Percentiles rank a stretch among this genome's conserved stretches.
Evolutionary conservation across 1,140 invertebrate species (phyloP).

Genomic region (Magallana angulata): DNA sequence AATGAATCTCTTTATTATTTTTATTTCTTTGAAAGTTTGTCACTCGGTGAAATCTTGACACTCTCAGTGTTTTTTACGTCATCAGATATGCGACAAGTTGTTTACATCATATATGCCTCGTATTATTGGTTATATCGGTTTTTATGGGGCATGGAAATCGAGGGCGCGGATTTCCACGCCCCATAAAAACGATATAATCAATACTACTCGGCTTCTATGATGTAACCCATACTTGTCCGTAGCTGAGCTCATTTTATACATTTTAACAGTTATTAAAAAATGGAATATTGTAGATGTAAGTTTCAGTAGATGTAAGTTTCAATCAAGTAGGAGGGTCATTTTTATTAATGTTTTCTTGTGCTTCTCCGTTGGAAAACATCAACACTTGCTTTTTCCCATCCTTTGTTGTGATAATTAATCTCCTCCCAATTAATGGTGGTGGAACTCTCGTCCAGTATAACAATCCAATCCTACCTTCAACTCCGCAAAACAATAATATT

Average conservation of each 20-base stretch:
- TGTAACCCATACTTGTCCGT: not conserved
- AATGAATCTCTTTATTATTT: too few species aligned
- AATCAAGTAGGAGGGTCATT: not conserved
- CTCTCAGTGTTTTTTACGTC: too few species aligned
- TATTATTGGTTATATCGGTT: too few species aligned
- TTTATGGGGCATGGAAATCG: too few species aligned
- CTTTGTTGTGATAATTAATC: not conserved
- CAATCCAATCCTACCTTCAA: not conserved
- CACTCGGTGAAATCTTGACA: too few species aligned
- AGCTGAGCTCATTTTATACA: not conserved
- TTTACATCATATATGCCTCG: too few species aligned
- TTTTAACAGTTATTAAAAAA: not conserved
- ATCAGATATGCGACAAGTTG: too few species aligned
- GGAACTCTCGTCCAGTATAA: not conserved
- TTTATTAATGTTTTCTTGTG: not conserved
- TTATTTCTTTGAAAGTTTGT: too few species aligned
- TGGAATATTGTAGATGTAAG: not conserved
- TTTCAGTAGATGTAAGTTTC: not conserved
- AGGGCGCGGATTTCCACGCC: too few species aligned
- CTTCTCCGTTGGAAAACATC: not conserved
- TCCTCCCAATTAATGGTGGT: conserved; percentile 6
- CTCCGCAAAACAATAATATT: not conserved
- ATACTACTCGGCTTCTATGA: not conserved
- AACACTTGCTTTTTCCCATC: not conserved
- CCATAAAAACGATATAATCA: too few species aligned